phyloP scores from a whole-genome alignment of 2,888 invertebrate genomes.

The Rotaria magnacalcarata region DNA sequence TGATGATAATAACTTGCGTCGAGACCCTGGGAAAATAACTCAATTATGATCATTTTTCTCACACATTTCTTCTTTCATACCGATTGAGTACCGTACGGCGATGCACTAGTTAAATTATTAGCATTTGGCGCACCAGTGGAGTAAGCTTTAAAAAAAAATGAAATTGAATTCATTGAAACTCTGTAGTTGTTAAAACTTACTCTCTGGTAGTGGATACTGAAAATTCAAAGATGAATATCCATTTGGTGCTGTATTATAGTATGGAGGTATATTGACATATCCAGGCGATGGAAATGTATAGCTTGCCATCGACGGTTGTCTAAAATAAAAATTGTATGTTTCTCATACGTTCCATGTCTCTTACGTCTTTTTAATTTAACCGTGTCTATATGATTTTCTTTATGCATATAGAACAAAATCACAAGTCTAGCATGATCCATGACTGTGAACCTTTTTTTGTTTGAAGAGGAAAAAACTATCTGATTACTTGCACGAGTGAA shows the following conservation, averaged over 20 bases:
- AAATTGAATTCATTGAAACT: not conserved
- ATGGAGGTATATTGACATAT: conserved; percentile 23
- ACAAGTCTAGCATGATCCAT: not conserved
- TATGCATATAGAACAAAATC: not conserved
- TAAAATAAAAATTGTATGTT: not conserved
- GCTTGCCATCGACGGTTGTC: conserved; percentile 23
- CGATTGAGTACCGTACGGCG: not conserved
- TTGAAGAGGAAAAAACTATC: not conserved
- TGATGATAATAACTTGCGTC: conserved; percentile 28
- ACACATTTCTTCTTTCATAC: not conserved
- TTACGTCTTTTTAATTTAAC: not conserved
- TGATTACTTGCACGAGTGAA: not conserved
- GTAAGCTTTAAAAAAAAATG: not conserved
- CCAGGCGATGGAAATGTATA: not conserved
- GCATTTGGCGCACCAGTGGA: not conserved
- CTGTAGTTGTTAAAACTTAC: not conserved
- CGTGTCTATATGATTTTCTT: not conserved
- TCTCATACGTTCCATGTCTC: not conserved
- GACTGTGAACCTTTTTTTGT: not conserved
- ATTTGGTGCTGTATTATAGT: not conserved
- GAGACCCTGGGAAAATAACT: not conserved
- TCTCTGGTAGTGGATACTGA: conserved; percentile 4
- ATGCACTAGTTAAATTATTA: not conserved
- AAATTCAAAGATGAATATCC: conserved; percentile 18
- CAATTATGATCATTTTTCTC: too few relatives aligned